phyloP scores from a whole-genome alignment of 2,113 vertebrate genomes.

The Scalopus aquaticus region DNA sequence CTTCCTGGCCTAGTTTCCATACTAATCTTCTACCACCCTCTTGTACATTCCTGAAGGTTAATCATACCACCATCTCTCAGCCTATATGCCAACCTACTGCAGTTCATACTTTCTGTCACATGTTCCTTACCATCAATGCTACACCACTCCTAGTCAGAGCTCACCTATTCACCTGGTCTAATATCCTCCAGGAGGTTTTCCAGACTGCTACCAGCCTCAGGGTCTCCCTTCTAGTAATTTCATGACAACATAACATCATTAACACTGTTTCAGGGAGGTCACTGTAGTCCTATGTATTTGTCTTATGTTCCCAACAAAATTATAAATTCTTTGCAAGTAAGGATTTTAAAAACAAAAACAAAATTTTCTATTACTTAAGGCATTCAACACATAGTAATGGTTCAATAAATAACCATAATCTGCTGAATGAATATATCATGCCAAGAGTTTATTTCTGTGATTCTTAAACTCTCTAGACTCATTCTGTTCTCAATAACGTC shows the following conservation, averaged over 20 bases:
- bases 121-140: not conserved
- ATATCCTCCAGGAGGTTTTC: not conserved
- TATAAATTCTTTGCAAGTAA: slow-evolving; percentile 9
- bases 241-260: not conserved
- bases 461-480: slow-evolving; percentile 11
- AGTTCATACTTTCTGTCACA: not conserved
- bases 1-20: not conserved
- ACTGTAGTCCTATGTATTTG: not conserved
- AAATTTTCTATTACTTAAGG: not conserved
- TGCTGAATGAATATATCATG: not conserved
- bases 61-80: not conserved
- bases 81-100: not conserved
- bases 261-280: not conserved
- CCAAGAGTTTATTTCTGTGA: not conserved
- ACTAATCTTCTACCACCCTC: not conserved
- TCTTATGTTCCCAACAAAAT: not conserved
- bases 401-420: not conserved
- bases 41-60: not conserved
- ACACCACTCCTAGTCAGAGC: not conserved
- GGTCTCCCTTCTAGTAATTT: not conserved
- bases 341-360: not conserved
- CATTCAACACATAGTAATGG: not conserved
- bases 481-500: slow-evolving; percentile 1
- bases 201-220: not conserved
- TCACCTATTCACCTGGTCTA: not conserved